Evolutionary conservation across 2,888 invertebrate species (phyloP).

Genomic region (Eretmocerus hayati): DNA sequence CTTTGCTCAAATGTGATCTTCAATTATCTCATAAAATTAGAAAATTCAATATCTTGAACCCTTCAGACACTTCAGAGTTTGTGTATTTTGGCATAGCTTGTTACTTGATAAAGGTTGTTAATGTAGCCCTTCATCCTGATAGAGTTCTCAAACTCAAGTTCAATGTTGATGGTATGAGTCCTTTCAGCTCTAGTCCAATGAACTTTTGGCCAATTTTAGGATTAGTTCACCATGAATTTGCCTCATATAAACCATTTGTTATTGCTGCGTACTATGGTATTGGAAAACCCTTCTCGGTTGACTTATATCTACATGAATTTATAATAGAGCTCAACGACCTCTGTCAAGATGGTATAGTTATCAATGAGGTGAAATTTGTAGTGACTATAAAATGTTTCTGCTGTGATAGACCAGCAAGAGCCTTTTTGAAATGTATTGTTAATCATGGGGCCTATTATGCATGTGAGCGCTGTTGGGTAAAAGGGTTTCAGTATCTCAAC

Average conservation of each 20-base stretch:
- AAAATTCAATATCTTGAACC: too few relatives aligned
- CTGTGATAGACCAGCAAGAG: background rate
- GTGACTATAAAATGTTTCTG: too few relatives aligned
- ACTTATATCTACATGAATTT: background rate
- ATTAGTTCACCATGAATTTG: background rate
- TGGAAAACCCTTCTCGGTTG: background rate
- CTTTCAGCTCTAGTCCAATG: background rate
- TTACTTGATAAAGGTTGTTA: background rate
- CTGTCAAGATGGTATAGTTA: background rate
- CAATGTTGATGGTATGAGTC: background rate
- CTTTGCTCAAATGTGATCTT: too few relatives aligned
- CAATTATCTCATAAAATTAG: too few relatives aligned
- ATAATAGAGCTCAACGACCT: background rate
- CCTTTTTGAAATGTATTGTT: background rate
- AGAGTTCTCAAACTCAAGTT: background rate
- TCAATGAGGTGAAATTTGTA: background rate
- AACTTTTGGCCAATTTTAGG: background rate
- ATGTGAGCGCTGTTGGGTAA: too few relatives aligned
- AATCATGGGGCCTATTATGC: too few relatives aligned
- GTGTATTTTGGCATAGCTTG: background rate
- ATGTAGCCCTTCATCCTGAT: background rate
- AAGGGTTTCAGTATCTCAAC: background rate
- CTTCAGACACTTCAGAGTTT: background rate
- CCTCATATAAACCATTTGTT: background rate
- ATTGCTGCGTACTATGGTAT: background rate